Base-by-base conservation (phyloP, 2,888 invertebrate genomes). In the Nomada lathburiana region DNA sequence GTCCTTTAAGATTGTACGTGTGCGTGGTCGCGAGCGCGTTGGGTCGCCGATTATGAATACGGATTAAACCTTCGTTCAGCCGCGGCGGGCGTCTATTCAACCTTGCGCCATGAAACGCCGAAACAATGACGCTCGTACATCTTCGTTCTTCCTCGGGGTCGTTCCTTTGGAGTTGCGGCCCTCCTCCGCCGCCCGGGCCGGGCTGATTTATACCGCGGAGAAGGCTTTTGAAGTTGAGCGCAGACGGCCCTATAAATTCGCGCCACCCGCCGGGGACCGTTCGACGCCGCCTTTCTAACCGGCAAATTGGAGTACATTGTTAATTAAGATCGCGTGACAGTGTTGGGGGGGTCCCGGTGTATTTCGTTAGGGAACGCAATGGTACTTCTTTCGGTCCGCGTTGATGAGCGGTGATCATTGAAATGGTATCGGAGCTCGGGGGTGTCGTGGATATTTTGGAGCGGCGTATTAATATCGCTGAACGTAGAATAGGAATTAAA, bases 11-110 rank as follows among this genome's bases (percentile, higher is more conserved):
- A 63, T 75, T 60, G 62, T 29, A 63, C 75, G 70, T 63, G 62
- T 20, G 63, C 75, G 68, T 4, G 62, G 2, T 2, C 29, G 57
- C 44, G 71, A 23, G 72, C 52, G 63, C 62, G 70, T 75, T 75
- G 63, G 70, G 80, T 68, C 64, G 26, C 59, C 85, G 88, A 91
- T 91, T 91, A 90, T 90, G 89, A 91, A 91, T 90, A 85, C 87
- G 89, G 88, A 91, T 91, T 90, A 90, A 36, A 90, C 86, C 71
- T 89, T 86, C 81, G 79, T 87, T 88, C 84, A 83, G 79, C 44
- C 16, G 20, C 16, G 52, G 68, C 47, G 53, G 62, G 79, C 26
- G 75, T 67, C 88, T 80, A 86, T 87, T 87, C 86, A 86, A 60
- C 57, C 72, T 36, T n/a, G 62, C 67, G 60, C 79, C 79, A 57